Conservation (phyloP, 2,113 vertebrate species). For the Sclerurus mexicanus region DNA sequence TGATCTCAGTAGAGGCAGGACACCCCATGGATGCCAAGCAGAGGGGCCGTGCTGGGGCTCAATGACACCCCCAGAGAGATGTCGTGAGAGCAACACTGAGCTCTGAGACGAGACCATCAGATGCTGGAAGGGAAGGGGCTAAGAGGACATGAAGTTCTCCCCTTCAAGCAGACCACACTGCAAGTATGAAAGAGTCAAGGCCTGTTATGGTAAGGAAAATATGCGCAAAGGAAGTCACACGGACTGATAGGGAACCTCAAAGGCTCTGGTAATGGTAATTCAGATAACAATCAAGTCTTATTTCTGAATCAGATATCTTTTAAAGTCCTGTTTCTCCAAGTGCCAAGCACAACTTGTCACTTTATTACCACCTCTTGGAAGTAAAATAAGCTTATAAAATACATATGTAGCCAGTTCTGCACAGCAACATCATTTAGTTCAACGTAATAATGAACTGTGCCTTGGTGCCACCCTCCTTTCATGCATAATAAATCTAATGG, state of each 20-base stretch:
- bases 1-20: neutral
- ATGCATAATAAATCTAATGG: slow-evolving; percentile 32
- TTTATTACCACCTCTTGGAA: neutral
- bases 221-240: slow-evolving; percentile 52
- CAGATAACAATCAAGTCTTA: slow-evolving; percentile 50
- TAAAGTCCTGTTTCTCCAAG: slow-evolving; percentile 4
- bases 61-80: neutral
- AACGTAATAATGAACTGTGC: neutral
- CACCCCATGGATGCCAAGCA: rapidly evolving
- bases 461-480: slow-evolving; percentile 27
- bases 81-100: rapidly evolving
- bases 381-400: neutral
- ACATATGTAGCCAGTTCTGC: neutral
- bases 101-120: neutral
- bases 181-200: slow-evolving; percentile 12
- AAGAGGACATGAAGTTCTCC: neutral
- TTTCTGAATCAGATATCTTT: slow-evolving; percentile 33
- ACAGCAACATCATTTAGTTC: neutral
- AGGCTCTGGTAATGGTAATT: slow-evolving; percentile 37
- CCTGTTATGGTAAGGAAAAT: slow-evolving; percentile 48
- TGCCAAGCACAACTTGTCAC: neutral
- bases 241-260: slow-evolving; percentile 43
- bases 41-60: neutral
- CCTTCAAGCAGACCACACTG: neutral
- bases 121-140: neutral